Evolutionary conservation across 1,140 invertebrate genomes (phyloP), one percentile per base, ranked within the genome.

Genomic region (Teleopsis dalmanni): DNA sequence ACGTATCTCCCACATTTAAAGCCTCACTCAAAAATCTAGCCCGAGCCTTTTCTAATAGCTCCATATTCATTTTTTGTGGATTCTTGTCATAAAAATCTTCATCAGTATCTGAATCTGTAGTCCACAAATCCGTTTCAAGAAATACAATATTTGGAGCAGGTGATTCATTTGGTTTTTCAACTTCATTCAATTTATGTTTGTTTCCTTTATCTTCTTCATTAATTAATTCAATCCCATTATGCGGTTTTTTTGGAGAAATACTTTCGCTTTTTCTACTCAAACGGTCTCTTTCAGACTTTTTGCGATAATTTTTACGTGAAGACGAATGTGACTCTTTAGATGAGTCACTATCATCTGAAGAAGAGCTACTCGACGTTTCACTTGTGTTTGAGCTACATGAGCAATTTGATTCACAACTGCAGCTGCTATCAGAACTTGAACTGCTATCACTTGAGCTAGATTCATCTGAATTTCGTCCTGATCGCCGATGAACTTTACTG

Each of bases 41-140:
- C 6, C 83, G 77, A 68, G 86, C 87, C 56, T 88, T 83, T 9
- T 79, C 78, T 19, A 86, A 57, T 38, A 85, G 44, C 65, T 87
- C 84, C 46, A 77, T 83, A 1, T 81, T 81, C 35, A 84, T 60
- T 51, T 75, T 75, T 53, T 87, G 83, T 2, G 87, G 87, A 73
- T 87, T 76, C 56, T 86, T 79, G 63, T 89, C 86, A 63, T 90
- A 89, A 71, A 90, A 90, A 54, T 88, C 85, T 72, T 89, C 87
- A 64, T 91, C 88, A 2, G 87, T 88, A 34, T 86, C 84, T 25
- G 86, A 84, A 63, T 90, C 83, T 21, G 83, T 81, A 0, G 87
- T 90, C 51, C 89, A 85, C 10, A 90, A 74, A 63, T 91, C 88
- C 1, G 85, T 86, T 71, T 91, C 88, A 22, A 75, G 72, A 34